Base-by-base conservation (phyloP, 30 jellyfish, hydroid and myxozoan genomes). In the Pelagia noctiluca region DNA sequence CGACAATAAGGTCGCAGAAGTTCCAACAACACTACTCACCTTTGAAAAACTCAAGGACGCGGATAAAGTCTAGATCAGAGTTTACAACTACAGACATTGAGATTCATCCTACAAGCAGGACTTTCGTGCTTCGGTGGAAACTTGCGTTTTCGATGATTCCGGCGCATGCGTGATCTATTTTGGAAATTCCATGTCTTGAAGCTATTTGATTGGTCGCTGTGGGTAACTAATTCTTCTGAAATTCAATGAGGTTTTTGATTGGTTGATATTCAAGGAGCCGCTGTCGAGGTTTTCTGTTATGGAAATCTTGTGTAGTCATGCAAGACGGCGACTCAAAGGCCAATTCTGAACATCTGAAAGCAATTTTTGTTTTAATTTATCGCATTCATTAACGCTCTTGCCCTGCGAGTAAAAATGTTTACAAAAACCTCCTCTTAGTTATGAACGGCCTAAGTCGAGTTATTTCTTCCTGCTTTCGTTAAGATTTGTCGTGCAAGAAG, bases 131-230 rank as follows among this genome's bases (percentile, higher is more conserved):
- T 52, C 1, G 10, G 31, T 54, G 31, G 57, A 61, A 68, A 53
- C 25, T 79, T 82, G 80, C 84, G 52, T 71, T 83, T 2, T 21
- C 28, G 53, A 53, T 50, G 24, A 16, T 24, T 47, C 33, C 62
- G 1, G 82, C 92, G 92, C 92, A 82, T 82, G 92, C 92, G 80
- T 82, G 74, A 68, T 71, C 92, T 82, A 82, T 82, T 82, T 82
- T 82, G 92, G 92, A 70, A 79, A 46, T 31, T 50, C 75, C 63
- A 52, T 50, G 75, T 57, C 22, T 81, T 67, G 63, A 50, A 42
- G 76, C 80, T 49, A 21, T 71, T 26, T 82, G 86, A 82, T 82
- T 82, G 92, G 92, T 70, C 92, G 85, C 85, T 33, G 86, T 82
- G 30, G 92, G 86, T 69, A 33, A 66, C 80, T 70, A 25, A 82